Evolutionary conservation across 92 coral and sea anemone genomes (phyloP).

Genomic region (Metridium senile): DNA sequence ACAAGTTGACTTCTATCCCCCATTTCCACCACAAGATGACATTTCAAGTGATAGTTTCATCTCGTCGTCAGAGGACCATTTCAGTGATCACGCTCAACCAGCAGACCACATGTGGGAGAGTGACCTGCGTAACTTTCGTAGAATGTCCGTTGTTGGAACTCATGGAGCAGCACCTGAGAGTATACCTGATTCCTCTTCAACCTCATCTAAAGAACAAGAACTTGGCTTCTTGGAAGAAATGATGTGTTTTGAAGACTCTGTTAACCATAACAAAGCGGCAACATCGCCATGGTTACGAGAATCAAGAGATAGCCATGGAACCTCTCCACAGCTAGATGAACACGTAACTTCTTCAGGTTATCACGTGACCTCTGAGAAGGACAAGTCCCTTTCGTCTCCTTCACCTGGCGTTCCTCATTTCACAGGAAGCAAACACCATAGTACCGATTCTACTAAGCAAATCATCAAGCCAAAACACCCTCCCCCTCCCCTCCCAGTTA

Average conservation of each 20-base stretch:
- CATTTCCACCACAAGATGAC: neutral
- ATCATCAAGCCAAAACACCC: constrained; percentile 35
- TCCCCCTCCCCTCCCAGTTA: constrained; percentile 39
- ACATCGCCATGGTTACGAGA: neutral
- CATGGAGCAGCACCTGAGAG: constrained; percentile 22
- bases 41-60: constrained; percentile 3
- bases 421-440: neutral
- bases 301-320: neutral
- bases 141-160: constrained; percentile 24
- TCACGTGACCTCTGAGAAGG: constrained; percentile 2
- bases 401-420: neutral
- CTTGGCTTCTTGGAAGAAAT: constrained; percentile 63
- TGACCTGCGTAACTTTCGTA: constrained; percentile 40
- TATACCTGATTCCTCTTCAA: constrained; percentile 37
- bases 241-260: constrained; percentile 53
- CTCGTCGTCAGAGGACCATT: constrained; percentile 2
- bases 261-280: constrained; percentile 7
- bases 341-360: neutral
- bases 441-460: neutral
- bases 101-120: constrained; percentile 28
- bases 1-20: neutral
- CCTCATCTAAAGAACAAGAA: constrained; percentile 59
- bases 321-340: neutral
- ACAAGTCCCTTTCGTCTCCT: too few relatives aligned
- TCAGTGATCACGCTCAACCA: neutral